Evolutionary conservation across 2,888 invertebrate genomes (phyloP), one percentile per base, ranked within the genome.

Genomic region (Erebia palarica): DNA sequence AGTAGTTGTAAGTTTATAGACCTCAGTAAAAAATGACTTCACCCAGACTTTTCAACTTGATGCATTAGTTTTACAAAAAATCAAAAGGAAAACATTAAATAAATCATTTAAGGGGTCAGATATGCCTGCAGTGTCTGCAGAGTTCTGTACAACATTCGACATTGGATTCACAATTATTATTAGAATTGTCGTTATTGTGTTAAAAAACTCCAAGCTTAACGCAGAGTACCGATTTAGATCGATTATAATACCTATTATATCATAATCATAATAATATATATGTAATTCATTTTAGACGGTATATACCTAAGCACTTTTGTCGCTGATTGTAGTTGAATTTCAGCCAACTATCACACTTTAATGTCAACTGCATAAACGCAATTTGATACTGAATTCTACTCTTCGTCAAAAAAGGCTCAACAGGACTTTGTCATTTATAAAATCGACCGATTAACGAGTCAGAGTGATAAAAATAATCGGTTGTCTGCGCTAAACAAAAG

Each of bases 11-110:
- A 47, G 47, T 47, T 0, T 10, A n/a, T 21, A n/a, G 21, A 55
- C 44, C 5, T 18, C 21, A 47, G 18, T 13, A 57, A 18, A 57
- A 27, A 21, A 44, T 21, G n/a, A 21, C 21, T 47, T 81, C 70
- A 78, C 75, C 68, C 77, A 80, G 84, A 84, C 87, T 84, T 84
- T 67, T 49, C 16, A 49, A 59, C 67, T 67, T 59, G 67, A 84
- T 83, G 87, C 86, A 80, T 76, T 72, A 81, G 84, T 82, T 80
- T 81, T 78, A 73, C 67, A 77, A 75, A 63, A 69, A 71, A 75
- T 73, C 75, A 73, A 80, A 78, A 73, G 57, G 60, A 65, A 74
- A 76, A 71, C 70, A 71, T 58, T 60, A 75, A 74, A 75, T 71
- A 70, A 42, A 59, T 55, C 53, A 44, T 59, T 58, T 18, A 10